Base-by-base conservation (phyloP, 1,140 invertebrate species). In the Ostrea denselamellosa region DNA sequence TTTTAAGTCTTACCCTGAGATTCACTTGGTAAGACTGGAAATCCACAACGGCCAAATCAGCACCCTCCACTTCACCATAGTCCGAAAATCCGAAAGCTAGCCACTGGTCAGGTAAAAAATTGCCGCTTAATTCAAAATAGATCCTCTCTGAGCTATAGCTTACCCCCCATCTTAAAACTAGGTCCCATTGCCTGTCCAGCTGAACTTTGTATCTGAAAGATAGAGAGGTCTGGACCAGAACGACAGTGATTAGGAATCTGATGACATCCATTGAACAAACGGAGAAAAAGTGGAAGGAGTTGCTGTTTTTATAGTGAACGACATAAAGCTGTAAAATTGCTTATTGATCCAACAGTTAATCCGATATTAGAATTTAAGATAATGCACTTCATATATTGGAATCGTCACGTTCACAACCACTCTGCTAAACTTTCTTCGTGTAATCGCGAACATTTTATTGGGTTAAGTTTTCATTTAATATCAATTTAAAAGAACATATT, bases 31-130 rank as follows among this genome's bases (percentile, higher is more conserved):
- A 95, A 89, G 96, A 96, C 95, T 96, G 96, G 92, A 95, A 95
- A 97, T 97, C 98, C 54, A 98, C 95, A 14, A 99, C 94, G 91
- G 98, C 98, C 88, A 98, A 96, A 95, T 99, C 98, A 2, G 98
- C 97, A 65, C 96, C 96, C 52, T 96, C 96, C 0, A 96, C 86
- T 62, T 97, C 96, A 7, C 98, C 98, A 90, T 98, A 97, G 93
- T 98, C 96, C 0, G 98, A 99, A 95, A 99, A 99, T 54, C 98
- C 98, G 9, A 94, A 89, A 0, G 90, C 93, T 28, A 95, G 90
- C 89, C 93, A 91, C 44, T 91, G 19, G 3, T 68, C 68, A 7
- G 14, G 17, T 3, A 25, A 28, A 17, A 92, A 28, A 12, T 85
- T 81, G 10, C 77, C 89, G 19, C 62, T 65, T 44, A 93, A 51